Base-by-base conservation (phyloP, 2,888 invertebrate genomes). In the Caenorhabditis panamensis region DNA sequence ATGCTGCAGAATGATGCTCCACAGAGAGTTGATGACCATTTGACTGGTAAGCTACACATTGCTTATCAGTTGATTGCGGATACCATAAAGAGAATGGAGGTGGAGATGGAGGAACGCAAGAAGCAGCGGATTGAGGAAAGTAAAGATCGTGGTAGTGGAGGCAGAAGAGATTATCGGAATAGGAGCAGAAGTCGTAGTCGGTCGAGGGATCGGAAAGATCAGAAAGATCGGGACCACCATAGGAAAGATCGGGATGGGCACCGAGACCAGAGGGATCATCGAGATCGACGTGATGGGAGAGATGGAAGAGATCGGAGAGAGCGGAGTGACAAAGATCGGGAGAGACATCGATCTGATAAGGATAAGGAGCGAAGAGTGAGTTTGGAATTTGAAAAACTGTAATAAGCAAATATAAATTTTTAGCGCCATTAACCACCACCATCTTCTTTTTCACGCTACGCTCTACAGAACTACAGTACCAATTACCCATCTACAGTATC, bases 1-100 rank as follows among this genome's bases (percentile, higher is more conserved):
- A 84, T 84, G 84, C 68, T 85, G 16, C 80, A 79, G 22, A 85
- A 84, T 22, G 85, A 85, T 54, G 85, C 84, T 18, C 85, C 79
- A n/a, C 79, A 79, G 28, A 37, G 85, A 53, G 80, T 85, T 20
- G 85, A 85, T 24, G 85, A 85, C 64, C 85, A 85, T 69, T 41
- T 85, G 47, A 84, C 76, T 41, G 85, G 85, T 24, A 85, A 85
- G 64, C 61, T 85, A 11, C 85, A 85, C 41, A 82, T 84, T 13
- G 83, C 85, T 11, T 85, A 84, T 62, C 63, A 73, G 16, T 51
- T 54, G 18, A 83, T 85, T n/a, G 22, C 64, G 0, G 80, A 80
- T 41, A 59, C 63, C 4, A 80, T 76, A 0, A 64, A 75, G 31
- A 20, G 4, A 1, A n/a, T 76, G n/a, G 66, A 76, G 22, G 6